phyloP scores from a whole-genome alignment of 2,113 vertebrate species.

The Malurus melanocephalus region DNA sequence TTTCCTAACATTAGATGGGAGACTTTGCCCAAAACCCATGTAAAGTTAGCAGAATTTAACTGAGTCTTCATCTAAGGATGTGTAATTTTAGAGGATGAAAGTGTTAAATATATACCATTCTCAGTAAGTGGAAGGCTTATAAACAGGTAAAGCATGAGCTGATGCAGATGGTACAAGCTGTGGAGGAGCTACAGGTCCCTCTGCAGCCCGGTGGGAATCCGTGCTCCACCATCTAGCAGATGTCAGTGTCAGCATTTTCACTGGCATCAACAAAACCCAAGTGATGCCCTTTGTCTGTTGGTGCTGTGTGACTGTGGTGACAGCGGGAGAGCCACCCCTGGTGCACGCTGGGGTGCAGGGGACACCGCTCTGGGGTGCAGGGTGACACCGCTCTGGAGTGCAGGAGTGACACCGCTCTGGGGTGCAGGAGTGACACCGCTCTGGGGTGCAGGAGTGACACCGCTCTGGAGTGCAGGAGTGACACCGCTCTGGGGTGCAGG shows the following conservation, averaged over 20 bases:
- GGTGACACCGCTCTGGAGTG: no score
- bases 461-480: no score
- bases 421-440: no score
- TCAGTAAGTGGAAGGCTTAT: neutral
- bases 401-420: no score
- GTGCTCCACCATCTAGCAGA: neutral
- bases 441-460: no score
- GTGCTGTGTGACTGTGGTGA: neutral
- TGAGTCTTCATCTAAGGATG: neutral
- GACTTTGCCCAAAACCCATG: neutral
- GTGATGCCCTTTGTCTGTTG: neutral
- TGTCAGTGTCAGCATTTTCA: neutral
- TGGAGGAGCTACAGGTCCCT: neutral
- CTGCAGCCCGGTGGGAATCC: neutral
- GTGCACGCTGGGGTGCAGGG: neutral
- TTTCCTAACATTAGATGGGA: constrained; percentile 25
- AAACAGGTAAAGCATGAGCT: neutral
- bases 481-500: no score
- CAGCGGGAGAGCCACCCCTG: neutral
- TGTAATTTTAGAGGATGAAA: neutral
- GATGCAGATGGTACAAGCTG: neutral
- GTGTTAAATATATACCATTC: neutral
- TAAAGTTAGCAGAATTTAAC: constrained; percentile 46
- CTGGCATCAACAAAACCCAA: neutral
- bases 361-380: no score